Evolutionary conservation across 2,113 vertebrate species (phyloP).

Genomic region (Bubo bubo): DNA sequence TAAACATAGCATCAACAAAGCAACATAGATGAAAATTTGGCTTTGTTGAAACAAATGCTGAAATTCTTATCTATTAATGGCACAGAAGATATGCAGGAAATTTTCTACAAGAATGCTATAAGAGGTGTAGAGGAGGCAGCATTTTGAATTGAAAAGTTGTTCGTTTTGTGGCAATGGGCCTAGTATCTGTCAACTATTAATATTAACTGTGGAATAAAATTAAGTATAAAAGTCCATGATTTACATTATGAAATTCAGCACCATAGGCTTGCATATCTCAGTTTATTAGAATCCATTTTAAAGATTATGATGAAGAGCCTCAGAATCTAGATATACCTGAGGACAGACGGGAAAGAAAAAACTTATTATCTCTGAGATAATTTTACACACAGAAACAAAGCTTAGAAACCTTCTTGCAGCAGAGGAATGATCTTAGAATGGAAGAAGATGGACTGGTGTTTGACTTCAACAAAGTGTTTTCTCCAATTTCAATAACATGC

Average conservation of each 20-base stretch:
- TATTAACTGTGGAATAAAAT: not conserved
- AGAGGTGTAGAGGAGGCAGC: not conserved
- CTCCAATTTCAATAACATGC: not conserved
- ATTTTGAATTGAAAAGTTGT: not conserved
- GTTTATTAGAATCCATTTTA: not conserved
- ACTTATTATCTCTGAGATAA: not conserved
- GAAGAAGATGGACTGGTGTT: not conserved
- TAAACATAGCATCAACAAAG: not conserved
- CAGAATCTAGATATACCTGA: not conserved
- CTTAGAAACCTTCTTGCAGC: not conserved
- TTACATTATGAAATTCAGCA: not conserved
- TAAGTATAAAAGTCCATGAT: not conserved
- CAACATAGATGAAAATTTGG: not conserved
- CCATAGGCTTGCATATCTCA: not conserved
- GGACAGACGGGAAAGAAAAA: not conserved
- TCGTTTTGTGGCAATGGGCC: not conserved
- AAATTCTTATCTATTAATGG: not conserved
- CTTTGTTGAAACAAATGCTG: not conserved
- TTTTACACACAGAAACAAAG: not conserved
- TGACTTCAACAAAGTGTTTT: not conserved
- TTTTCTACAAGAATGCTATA: not conserved
- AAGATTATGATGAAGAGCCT: not conserved
- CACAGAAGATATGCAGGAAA: not conserved
- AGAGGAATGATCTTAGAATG: not conserved
- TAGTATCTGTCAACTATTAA: not conserved